Base-by-base conservation (phyloP, 2,888 invertebrate genomes). In the Diplolepis rosae region DNA sequence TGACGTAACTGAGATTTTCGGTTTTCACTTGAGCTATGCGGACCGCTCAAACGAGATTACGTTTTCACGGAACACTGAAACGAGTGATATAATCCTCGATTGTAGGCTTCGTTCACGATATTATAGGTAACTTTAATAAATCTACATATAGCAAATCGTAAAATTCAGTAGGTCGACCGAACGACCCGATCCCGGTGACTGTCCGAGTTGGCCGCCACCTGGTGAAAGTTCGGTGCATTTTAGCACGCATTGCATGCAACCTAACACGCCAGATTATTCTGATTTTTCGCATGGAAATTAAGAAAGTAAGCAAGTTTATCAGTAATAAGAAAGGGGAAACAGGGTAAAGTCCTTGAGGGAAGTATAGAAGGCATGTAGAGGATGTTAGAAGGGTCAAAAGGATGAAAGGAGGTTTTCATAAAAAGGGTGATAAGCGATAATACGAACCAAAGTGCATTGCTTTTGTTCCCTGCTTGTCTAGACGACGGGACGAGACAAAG, bases 131-230 rank as follows among this genome's bases (percentile, higher is more conserved):
- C 77, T 77, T 80, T 77, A 80, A 82, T 80, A 81, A 81, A 84
- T 84, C 82, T 83, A 84, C 85, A 85, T 85, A 82, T 84, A 84
- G 82, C 78, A 76, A 84, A 83, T 70, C 76, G 79, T 80, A 39
- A 80, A 82, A 80, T 79, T 75, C 80, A 77, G 76, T 77, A 77
- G 83, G 80, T 83, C 80, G 79, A 80, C 84, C 82, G 82, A 81
- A 84, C 82, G 81, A 75, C 80, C 80, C 78, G 84, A 85, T 82
- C 83, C 80, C 82, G 83, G 81, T 85, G 83, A 83, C 84, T 83
- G 56, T 61, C n/a, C 24, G 35, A 61, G 35, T 24, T 61, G 13
- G 7, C 24, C 61, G 61, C 69, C 68, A 73, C 61, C 74, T 68
- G 66, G 70, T 69, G 30, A 68, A 51, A 61, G 70, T 75, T 77